Evolutionary conservation across 2,797 vertebrate species (phyloP).

Genomic region (Diglossa cyanea): DNA sequence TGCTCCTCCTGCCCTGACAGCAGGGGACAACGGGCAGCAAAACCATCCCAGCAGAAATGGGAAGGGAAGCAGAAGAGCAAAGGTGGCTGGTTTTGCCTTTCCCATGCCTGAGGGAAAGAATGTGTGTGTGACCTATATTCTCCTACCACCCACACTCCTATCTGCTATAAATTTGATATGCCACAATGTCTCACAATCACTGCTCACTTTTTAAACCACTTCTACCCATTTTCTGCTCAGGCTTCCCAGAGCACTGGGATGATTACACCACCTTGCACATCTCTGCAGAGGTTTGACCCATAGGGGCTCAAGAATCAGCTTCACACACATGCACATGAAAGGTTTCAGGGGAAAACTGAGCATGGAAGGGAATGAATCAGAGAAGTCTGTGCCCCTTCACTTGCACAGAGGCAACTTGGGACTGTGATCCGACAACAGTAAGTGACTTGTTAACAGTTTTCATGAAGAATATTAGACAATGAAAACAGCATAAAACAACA

Average conservation of each 20-base stretch:
- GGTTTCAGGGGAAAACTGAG: not conserved
- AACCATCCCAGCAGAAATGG: not conserved
- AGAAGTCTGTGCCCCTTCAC: not conserved
- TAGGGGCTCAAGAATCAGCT: not conserved
- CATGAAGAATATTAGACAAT: conserved; percentile 6
- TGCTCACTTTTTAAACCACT: not conserved
- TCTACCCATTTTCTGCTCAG: not conserved
- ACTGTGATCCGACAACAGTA: not conserved
- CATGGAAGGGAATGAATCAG: accelerated
- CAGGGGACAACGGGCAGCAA: not conserved
- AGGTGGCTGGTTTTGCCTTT: not conserved
- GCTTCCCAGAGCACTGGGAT: too few relatives aligned
- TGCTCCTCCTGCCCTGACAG: not conserved
- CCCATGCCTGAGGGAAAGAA: not conserved
- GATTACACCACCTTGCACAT: too few relatives aligned
- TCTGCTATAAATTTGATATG: accelerated
- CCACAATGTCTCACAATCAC: accelerated
- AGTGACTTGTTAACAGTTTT: not conserved
- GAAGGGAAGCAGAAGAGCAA: not conserved
- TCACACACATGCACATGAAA: accelerated
- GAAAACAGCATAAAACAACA: conserved; percentile 10
- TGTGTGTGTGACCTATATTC: not conserved
- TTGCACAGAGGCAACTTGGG: not conserved
- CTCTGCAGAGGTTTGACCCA: not conserved
- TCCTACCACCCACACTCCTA: not conserved